Base-by-base conservation (phyloP, 2,888 invertebrate genomes). In the Opisthograptis luteolata region DNA sequence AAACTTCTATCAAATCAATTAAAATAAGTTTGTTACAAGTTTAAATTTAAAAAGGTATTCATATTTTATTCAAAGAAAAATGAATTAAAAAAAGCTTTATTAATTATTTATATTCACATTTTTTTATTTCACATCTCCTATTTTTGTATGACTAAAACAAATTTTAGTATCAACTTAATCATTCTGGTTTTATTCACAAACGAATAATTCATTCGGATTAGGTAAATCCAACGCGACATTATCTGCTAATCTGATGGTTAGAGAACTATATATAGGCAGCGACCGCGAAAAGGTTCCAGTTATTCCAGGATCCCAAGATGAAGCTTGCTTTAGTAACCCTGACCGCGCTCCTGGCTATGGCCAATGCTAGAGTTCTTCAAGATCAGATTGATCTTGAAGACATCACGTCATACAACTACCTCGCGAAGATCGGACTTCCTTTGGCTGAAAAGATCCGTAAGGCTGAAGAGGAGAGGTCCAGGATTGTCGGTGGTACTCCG, bases 401-500 rank as follows among this genome's bases (percentile, higher is more conserved):
- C 5, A 48, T 22, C 36, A 58, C 66, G 27, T 66, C 71, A 17
- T 68, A 55, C 34, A 67, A 73, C 30, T 77, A 79, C 57, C 48
- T 73, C 17, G 55, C 53, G 8, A 72, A 62, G 22, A 62, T 58
- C 17, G 70, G 70, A 31, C 64, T 71, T 6, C 70, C 69, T 4
- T 60, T 61, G 42, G 75, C 65, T 1, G 73, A 74, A 25, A 58
- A 64, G 46, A 65, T 73, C 24, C 64, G 62, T 7, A 54, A 61
- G 13, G 51, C 60, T 32, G 76, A 76, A 46, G 66, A 70, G 15
- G 44, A 32, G 6, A 17, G 46, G 10, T 55, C 66, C 20, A 73
- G 71, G 36, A 78, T 78, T 42, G 66, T 73, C 1, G 73, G 73
- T 17, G 77, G 77, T 17, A 37, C 59, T 0, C 48, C 64, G 0